These are phyloP conservation scores for Oncorhynchus gorbuscha DNA, from an alignment of 2,113 vertebrate genomes.

Conservation along the genomic window DNA sequence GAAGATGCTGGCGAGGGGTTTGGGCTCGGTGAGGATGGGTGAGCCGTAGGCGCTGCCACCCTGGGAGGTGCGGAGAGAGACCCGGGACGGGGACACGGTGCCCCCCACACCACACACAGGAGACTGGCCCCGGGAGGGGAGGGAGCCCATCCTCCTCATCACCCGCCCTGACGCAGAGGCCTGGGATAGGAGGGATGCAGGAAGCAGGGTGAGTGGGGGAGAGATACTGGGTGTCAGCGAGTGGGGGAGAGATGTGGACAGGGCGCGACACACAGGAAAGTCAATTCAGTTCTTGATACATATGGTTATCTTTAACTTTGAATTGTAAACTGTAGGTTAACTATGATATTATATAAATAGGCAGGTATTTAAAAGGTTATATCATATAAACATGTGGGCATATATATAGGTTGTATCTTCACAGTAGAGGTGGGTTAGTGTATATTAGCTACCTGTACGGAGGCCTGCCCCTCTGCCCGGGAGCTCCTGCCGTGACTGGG, in stretches of 20 bases:
- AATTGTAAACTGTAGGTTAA: no score
- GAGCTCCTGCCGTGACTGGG: slow-evolving; percentile 76
- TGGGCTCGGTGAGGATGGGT: slow-evolving; percentile 82
- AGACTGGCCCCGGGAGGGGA: slow-evolving; percentile 91
- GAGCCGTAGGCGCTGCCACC: slow-evolving; percentile 88
- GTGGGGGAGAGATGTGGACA: not conserved
- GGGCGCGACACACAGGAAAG: not conserved
- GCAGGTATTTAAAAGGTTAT: no score
- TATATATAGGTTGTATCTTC: no score
- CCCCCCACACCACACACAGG: slow-evolving; percentile 82
- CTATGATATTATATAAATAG: no score
- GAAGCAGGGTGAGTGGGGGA: slow-evolving; percentile 2
- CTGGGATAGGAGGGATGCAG: slow-evolving; percentile 61
- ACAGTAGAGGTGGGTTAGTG: not conserved
- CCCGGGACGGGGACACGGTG: slow-evolving; percentile 84
- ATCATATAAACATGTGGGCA: no score
- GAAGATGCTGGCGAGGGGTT: slow-evolving; percentile 79
- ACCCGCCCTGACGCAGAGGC: slow-evolving; percentile 73
- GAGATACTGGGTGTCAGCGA: not conserved
- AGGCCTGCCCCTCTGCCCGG: slow-evolving; percentile 88
- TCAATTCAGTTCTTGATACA: not conserved
- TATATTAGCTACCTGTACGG: slow-evolving; percentile 77
- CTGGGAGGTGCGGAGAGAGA: slow-evolving; percentile 86
- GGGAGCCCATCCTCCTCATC: slow-evolving; percentile 90
- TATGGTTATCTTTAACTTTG: no score